These are phyloP conservation scores for Oryzias sinensis DNA, from an alignment of 2,797 vertebrate species.

Conservation along the genomic window DNA sequence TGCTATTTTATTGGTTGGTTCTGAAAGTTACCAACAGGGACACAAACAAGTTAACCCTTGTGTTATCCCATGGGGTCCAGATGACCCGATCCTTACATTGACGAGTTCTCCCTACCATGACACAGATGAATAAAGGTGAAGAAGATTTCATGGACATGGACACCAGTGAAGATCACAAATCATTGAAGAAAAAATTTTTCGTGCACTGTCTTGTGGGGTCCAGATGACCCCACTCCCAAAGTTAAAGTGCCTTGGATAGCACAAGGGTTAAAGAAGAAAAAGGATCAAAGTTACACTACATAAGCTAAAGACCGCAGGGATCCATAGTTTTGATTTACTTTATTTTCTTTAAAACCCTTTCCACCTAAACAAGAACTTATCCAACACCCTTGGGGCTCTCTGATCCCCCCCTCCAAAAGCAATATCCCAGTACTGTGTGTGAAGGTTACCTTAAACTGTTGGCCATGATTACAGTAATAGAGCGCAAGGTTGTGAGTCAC, in stretches of 20 bases:
- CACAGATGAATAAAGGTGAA: too few species aligned
- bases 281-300: conserved; percentile 28
- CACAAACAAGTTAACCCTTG: conserved; percentile 35
- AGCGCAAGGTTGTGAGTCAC: conserved; percentile 5
- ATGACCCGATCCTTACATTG: too few species aligned
- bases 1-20: not conserved
- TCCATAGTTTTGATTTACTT: conserved; percentile 1
- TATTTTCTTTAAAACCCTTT: conserved; percentile 3
- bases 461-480: conserved; percentile 11
- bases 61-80: too few species aligned
- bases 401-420: not conserved
- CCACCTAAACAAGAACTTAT: conserved; percentile 3
- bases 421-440: conserved; percentile 9
- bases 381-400: not conserved
- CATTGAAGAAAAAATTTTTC: conserved; percentile 10
- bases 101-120: too few species aligned
- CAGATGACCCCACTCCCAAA: too few species aligned
- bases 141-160: too few species aligned
- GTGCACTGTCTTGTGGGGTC: too few species aligned
- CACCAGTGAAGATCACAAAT: too few species aligned
- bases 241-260: too few species aligned
- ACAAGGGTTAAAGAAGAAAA: conserved; percentile 8
- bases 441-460: conserved; percentile 13
- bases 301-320: not conserved
- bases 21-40: conserved; percentile 41